phyloP scores from a whole-genome alignment of 2,797 vertebrate genomes.

The Phalloptychus januarius region DNA sequence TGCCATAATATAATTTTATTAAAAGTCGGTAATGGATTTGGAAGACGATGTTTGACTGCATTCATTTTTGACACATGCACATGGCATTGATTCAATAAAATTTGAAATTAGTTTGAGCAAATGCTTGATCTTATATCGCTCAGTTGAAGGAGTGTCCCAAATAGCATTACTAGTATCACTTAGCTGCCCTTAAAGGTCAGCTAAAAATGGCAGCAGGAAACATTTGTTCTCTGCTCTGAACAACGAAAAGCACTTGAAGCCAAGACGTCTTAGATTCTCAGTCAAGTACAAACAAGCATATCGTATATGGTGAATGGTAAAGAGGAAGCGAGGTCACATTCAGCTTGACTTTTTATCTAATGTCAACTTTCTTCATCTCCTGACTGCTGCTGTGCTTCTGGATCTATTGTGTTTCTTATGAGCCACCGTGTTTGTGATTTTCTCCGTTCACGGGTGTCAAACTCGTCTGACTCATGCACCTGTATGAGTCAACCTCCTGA shows the following conservation, averaged over 20 bases:
- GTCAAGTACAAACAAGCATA: constrained; percentile 39
- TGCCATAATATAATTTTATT: not conserved
- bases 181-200: not conserved
- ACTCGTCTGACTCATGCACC: constrained; percentile 64
- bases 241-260: constrained; percentile 44
- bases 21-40: not conserved
- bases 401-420: constrained; percentile 18
- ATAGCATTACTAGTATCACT: not conserved
- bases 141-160: not conserved
- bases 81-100: not conserved
- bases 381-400: constrained; percentile 17
- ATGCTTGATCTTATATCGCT: not conserved
- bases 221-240: constrained; percentile 23
- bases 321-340: constrained; percentile 34
- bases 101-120: not conserved
- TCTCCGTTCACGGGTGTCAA: constrained; percentile 45
- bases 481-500: constrained; percentile 63
- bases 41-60: not conserved
- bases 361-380: constrained; percentile 47
- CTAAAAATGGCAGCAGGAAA: constrained; percentile 24
- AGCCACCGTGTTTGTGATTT: constrained; percentile 25
- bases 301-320: constrained; percentile 18
- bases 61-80: not conserved
- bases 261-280: constrained; percentile 45
- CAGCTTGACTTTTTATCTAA: constrained; percentile 57